These are phyloP conservation scores for Lycocerus yunnanus DNA, from an alignment of 2,888 invertebrate species.

Conservation along the genomic window DNA sequence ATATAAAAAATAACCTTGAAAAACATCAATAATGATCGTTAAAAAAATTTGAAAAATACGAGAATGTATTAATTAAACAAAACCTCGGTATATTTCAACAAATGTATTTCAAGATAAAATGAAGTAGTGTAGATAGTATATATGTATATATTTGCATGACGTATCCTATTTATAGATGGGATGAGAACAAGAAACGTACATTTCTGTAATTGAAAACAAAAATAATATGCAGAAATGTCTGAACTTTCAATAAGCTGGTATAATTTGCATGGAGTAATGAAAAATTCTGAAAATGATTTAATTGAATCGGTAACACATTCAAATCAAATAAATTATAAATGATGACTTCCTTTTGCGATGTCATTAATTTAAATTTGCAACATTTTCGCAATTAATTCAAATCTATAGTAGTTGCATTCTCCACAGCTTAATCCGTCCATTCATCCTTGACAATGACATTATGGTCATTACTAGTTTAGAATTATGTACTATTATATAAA, in stretches of 20 bases:
- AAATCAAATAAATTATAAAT: background rate
- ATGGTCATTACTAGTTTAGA: background rate
- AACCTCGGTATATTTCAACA: background rate
- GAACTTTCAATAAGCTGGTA: background rate
- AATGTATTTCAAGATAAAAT: background rate
- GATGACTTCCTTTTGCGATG: background rate
- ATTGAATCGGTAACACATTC: background rate
- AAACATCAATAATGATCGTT: background rate
- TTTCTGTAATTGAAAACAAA: background rate
- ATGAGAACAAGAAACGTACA: background rate
- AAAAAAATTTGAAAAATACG: background rate
- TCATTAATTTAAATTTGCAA: background rate
- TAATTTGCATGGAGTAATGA: background rate
- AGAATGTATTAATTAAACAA: background rate
- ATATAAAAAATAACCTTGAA: background rate
- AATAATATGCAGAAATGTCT: background rate
- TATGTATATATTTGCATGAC: background rate
- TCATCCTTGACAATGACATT: conserved; percentile 1
- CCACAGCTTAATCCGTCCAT: background rate
- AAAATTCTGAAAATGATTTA: background rate
- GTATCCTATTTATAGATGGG: background rate
- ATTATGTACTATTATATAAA: no score
- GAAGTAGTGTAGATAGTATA: background rate
- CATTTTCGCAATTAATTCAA: background rate
- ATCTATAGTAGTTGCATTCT: background rate